phyloP scores from a whole-genome alignment of 2,888 invertebrate species.

The Agrypnus murinus region DNA sequence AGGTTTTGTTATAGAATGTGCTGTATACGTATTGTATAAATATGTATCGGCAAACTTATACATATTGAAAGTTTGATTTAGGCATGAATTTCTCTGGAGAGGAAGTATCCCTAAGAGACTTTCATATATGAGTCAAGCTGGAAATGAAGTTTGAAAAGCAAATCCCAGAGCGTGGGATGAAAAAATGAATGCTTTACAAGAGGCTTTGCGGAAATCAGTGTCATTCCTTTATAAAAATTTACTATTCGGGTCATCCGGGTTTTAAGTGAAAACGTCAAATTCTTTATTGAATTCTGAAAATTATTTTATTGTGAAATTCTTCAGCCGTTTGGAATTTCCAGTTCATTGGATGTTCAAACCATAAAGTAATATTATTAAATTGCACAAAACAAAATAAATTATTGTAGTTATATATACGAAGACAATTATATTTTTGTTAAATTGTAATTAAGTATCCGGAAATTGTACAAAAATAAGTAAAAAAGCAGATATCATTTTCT shows the following conservation, averaged over 20 bases:
- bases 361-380: too few relatives aligned
- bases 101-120: conserved; percentile 11
- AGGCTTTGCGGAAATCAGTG: conserved; percentile 11
- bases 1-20: too few relatives aligned
- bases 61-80: conserved; percentile 17
- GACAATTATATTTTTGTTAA: too few relatives aligned
- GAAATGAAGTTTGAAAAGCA: conserved; percentile 15
- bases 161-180: conserved; percentile 12
- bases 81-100: conserved; percentile 18
- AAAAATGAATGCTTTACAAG: conserved; percentile 1
- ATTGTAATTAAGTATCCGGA: too few relatives aligned
- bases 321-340: too few relatives aligned
- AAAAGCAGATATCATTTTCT: too few relatives aligned
- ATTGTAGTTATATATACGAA: too few relatives aligned
- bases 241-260: neutral
- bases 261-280: neutral
- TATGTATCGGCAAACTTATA: neutral
- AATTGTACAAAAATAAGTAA: too few relatives aligned
- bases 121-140: conserved; percentile 2
- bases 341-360: too few relatives aligned
- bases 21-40: too few relatives aligned
- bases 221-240: neutral
- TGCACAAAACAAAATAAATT: too few relatives aligned
- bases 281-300: neutral
- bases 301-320: too few relatives aligned